These are phyloP conservation scores for Alloplasta piceator DNA, from an alignment of 2,888 invertebrate species.

Conservation along the genomic window DNA sequence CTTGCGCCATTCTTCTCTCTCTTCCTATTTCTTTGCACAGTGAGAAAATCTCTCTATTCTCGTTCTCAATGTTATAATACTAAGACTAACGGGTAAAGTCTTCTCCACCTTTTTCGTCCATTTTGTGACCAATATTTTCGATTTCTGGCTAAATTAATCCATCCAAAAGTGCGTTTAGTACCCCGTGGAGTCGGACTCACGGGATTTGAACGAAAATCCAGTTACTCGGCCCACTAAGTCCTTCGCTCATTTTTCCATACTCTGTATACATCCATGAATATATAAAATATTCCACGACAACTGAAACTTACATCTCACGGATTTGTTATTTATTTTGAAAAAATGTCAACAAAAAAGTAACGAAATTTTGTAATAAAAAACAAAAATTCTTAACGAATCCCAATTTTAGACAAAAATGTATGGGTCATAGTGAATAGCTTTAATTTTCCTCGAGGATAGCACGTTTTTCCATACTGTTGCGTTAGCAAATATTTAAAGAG, in stretches of 20 bases:
- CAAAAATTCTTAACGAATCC: too few relatives aligned
- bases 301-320: too few relatives aligned
- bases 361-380: too few relatives aligned
- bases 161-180: conserved; percentile 49
- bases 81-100: not conserved
- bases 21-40: not conserved
- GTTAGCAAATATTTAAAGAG: too few relatives aligned
- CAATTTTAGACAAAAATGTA: too few relatives aligned
- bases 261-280: not conserved
- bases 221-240: conserved; percentile 63
- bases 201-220: conserved; percentile 63
- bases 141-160: conserved; percentile 60
- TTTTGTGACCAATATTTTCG: conserved; percentile 7
- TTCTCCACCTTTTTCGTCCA: conserved; percentile 22
- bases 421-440: too few relatives aligned
- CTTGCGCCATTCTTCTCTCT: conserved; percentile 45
- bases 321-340: too few relatives aligned
- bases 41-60: not conserved
- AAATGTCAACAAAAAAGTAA: too few relatives aligned
- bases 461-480: too few relatives aligned
- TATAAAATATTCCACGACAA: too few relatives aligned
- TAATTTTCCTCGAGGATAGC: too few relatives aligned
- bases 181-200: conserved; percentile 52
- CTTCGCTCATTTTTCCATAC: conserved; percentile 14
- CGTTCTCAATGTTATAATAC: not conserved